These are phyloP conservation scores for Paedocypris sp. DNA, from an alignment of 2,113 vertebrate genomes.

Conservation along the genomic window DNA sequence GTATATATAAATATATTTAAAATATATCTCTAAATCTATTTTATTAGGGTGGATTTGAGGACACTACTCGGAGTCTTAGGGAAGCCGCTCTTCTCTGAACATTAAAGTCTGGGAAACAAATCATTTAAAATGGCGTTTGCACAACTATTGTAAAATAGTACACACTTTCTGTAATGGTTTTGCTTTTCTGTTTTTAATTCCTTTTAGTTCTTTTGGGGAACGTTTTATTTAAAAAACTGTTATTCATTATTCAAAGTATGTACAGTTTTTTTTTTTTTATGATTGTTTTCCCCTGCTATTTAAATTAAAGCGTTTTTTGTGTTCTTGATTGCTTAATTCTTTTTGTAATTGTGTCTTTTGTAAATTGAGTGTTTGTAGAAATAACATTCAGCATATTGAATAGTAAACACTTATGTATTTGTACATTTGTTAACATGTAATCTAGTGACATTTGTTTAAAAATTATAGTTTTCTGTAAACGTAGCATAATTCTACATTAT, in stretches of 20 bases:
- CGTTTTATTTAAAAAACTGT: slow-evolving; percentile 65
- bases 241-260: slow-evolving; percentile 62
- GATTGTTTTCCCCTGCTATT: slow-evolving; percentile 49
- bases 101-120: slow-evolving; percentile 51
- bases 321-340: slow-evolving; percentile 57
- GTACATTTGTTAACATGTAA: no score
- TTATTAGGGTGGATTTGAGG: slow-evolving; percentile 63
- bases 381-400: no score
- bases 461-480: no score
- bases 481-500: no score
- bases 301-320: slow-evolving; percentile 70
- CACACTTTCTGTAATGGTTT: slow-evolving; percentile 50
- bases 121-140: slow-evolving; percentile 55
- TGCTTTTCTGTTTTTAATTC: slow-evolving; percentile 37
- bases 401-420: no score
- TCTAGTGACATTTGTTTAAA: no score
- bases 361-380: not conserved
- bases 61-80: slow-evolving; percentile 54
- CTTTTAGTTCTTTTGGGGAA: slow-evolving; percentile 39
- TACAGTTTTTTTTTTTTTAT: slow-evolving; percentile 67
- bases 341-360: slow-evolving; percentile 3
- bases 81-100: slow-evolving; percentile 39
- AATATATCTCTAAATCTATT: slow-evolving; percentile 66
- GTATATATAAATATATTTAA: slow-evolving; percentile 67
- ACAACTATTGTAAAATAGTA: slow-evolving; percentile 58